Evolutionary conservation across 2,113 vertebrate genomes (phyloP), one percentile per base, ranked within the genome.

Genomic region (Synodontis membranacea): DNA sequence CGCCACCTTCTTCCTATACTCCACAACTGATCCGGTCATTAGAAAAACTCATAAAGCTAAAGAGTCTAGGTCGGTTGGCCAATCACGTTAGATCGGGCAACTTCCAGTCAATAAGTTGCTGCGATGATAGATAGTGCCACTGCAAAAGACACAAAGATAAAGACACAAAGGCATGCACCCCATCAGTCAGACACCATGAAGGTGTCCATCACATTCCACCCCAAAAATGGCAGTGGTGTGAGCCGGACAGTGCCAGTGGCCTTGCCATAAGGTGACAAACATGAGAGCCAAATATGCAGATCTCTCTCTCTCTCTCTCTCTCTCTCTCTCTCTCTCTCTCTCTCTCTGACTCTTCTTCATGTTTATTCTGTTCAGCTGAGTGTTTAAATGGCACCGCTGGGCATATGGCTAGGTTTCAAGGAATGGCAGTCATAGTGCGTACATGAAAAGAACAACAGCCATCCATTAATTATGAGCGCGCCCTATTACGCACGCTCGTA

Each of bases 171-270:
- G 15, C 75, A 78, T 48, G 28, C 1, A 31, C 14, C 14, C 74
- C 6, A 7, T 14, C 42, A 28, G 8, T 25, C 37, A 72, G 21
- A 11, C 0, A 6, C 64, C 68, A 37, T 15, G 12, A 64, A 76
- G 54, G 56, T 70, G 84, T 54, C 62, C 15, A 28, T 6, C 80
- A 60, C 88, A 88, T 91, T 91, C 90, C 90, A 87, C 88, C 84
- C 89, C 89, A 90, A 91, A 90, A 82, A 89, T 84, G 88, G 88
- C 86, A 87, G 75, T 37, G 76, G 11, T 37, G 62, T 17, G 52
- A 70, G 74, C n/a, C 70, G 50, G 75, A 60, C 23, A 52, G 62
- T 31, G 39, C 23, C 42, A 85, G 46, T 58, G 34, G 70, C 84
- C 46, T 58, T 75, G 31, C 58, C 83, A 52, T 72, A 79, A 88